A percentile compares a stretch with the other conserved stretches of the same genome.
Conservation (phyloP, 2,888 invertebrate species). For the Cheilosia urbana region DNA sequence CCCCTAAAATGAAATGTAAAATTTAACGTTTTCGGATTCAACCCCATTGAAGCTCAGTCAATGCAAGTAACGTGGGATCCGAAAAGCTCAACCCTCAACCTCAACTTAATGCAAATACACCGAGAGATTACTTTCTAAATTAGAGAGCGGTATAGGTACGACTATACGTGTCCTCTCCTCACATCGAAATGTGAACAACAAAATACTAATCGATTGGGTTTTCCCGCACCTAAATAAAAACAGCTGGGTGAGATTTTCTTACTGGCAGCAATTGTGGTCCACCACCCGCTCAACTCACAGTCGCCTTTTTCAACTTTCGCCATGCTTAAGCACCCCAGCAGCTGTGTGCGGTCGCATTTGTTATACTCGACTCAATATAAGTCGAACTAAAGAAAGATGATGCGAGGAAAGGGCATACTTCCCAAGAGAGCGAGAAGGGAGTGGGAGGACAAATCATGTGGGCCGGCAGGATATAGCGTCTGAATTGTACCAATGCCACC, state of each 20-base stretch:
- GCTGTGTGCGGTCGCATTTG: slow-evolving; percentile 61
- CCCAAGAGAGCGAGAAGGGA: not conserved
- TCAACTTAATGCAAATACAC: slow-evolving; percentile 16
- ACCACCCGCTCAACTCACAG: no score
- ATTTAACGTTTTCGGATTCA: slow-evolving; percentile 2
- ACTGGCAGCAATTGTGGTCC: not conserved
- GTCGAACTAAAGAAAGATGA: slow-evolving; percentile 29
- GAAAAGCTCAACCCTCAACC: not conserved
- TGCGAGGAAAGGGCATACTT: slow-evolving; percentile 1
- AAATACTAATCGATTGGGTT: slow-evolving; percentile 42
- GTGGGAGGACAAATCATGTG: not conserved
- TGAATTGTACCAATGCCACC: slow-evolving; percentile 55
- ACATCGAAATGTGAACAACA: slow-evolving; percentile 33
- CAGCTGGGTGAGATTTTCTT: not conserved
- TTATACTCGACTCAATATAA: slow-evolving; percentile 59
- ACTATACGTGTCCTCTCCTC: slow-evolving; percentile 31
- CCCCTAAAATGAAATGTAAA: not conserved
- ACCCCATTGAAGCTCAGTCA: not conserved
- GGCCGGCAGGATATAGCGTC: not conserved
- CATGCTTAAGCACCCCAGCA: slow-evolving; percentile 39
- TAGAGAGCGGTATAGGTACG: slow-evolving; percentile 28
- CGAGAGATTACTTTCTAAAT: slow-evolving; percentile 42
- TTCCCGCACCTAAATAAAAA: not conserved
- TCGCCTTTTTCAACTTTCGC: not conserved
- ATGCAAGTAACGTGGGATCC: not conserved